Evolutionary conservation across 1,140 invertebrate genomes (phyloP).

Genomic region (Penaeus vannamei): DNA sequence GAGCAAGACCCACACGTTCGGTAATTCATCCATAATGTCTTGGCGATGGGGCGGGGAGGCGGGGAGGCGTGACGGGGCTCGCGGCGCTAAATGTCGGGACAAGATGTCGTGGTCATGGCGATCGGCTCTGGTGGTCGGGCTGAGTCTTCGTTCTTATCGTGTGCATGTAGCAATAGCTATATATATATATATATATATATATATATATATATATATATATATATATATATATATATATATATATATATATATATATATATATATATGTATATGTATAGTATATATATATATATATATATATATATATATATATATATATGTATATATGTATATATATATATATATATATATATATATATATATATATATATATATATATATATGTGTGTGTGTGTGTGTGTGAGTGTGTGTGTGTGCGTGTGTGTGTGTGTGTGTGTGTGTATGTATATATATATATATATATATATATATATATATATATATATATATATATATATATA

Average conservation of each 20-base stretch:
- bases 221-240: too few species aligned
- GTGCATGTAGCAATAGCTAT: too few species aligned
- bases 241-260: not conserved
- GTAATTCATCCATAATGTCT: too few species aligned
- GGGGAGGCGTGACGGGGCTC: too few species aligned
- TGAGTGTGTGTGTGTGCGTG: not conserved
- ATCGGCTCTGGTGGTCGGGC: too few species aligned
- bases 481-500: not conserved
- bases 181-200: too few species aligned
- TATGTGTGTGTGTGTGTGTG: not conserved
- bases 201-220: too few species aligned
- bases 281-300: not conserved
- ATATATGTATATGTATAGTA: not conserved
- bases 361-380: not conserved
- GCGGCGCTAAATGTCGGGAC: too few species aligned
- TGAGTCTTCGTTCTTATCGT: too few species aligned
- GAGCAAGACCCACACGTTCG: too few species aligned
- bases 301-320: not conserved
- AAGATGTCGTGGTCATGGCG: too few species aligned
- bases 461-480: conserved; percentile 9
- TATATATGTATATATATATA: not conserved
- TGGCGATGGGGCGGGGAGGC: too few species aligned
- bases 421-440: not conserved
- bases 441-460: not conserved
- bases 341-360: not conserved